A percentile compares a stretch with the other conserved stretches of the same genome.
These are phyloP conservation scores for Stenolophus ochropezus DNA, from an alignment of 2,888 invertebrate species.

Conservation along the genomic window DNA sequence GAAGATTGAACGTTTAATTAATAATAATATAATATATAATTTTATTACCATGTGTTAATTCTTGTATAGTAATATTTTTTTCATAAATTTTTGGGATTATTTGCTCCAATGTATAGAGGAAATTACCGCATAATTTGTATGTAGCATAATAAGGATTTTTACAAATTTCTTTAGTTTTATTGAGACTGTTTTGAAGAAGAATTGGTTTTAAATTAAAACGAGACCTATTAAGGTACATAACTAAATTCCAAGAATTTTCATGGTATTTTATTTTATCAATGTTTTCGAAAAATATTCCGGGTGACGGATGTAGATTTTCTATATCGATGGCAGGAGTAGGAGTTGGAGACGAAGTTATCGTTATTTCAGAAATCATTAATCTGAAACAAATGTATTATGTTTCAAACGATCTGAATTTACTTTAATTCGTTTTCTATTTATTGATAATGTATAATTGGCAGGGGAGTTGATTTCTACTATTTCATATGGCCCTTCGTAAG, in stretches of 20 bases:
- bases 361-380: not conserved
- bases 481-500: too few relatives aligned
- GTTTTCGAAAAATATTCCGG: not conserved
- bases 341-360: too few relatives aligned
- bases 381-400: conserved; percentile 44
- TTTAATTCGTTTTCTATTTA: too few relatives aligned
- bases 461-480: too few relatives aligned
- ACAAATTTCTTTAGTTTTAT: not conserved
- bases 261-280: not conserved
- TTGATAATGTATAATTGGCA: too few relatives aligned
- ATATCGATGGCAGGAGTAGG: not conserved
- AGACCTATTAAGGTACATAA: not conserved
- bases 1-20: not conserved
- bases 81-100: too few relatives aligned
- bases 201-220: not conserved
- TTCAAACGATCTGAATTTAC: too few relatives aligned
- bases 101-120: not conserved
- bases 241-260: not conserved
- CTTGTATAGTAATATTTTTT: not conserved
- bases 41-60: not conserved
- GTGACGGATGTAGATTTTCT: not conserved
- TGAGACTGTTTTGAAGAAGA: not conserved
- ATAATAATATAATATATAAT: not conserved
- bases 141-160: too few relatives aligned
- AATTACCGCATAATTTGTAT: too few relatives aligned